Base-by-base conservation (phyloP, 2,113 vertebrate genomes). In the Ceyx cyanopectus region DNA sequence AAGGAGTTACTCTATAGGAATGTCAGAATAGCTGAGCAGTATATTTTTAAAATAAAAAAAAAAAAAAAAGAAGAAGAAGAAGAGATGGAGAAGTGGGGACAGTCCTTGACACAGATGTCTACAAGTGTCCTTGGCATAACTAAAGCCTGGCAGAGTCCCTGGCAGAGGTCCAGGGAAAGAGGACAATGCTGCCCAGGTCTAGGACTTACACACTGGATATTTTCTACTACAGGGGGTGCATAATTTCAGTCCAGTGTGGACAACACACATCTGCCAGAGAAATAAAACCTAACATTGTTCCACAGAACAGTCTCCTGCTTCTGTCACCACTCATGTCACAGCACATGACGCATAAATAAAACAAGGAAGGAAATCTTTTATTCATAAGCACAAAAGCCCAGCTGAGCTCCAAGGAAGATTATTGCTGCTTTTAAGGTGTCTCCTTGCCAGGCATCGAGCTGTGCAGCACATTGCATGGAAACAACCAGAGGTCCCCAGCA, bases 381-480 rank as follows among this genome's bases (percentile, higher is more conserved):
- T 94, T 95, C 75, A 94, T 40, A 40, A 94, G 29, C 62, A 75
- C 24, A 91, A 87, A 23, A 72, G 58, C 66, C 78, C 90, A 93
- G 62, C 40, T 89, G 85, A 76, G 75, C 72, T 85, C 75, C 81
- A 58, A 75, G 48, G 63, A 79, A 40, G 53, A 32, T 68, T 37
- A 7, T n/a, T 29, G n/a, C 16, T 76, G 29, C 76, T 86, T 60
- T 65, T 60, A 40, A 87, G 78, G 53, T 34, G 40, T 43, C 66
- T 81, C 66, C 48, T 67, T 66, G 22, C 24, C 34, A 50, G 37
- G 22, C 81, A 51, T 2, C 0, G 21, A 75, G 95, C 85, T 74
- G 54, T 27, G 53, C 69, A 56, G 51, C 11, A 57, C 37, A 41
- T 16, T 41, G 32, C 27, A 14, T 9, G n/a, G 30, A 13, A 72